Conservation (phyloP, 2,888 invertebrate genomes). For the Brenthis ino region DNA sequence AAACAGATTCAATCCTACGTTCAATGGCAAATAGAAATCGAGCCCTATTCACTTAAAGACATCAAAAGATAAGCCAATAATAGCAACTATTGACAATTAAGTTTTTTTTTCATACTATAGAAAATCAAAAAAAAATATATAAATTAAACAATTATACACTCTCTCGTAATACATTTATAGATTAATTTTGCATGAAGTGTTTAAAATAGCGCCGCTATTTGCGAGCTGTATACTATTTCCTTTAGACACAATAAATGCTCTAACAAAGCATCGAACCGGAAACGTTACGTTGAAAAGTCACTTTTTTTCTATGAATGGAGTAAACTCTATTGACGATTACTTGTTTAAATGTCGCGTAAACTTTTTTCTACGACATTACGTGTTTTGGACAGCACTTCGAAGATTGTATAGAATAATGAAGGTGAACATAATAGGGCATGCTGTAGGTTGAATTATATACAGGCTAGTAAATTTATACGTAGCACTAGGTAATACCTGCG, state of each 20-base stretch:
- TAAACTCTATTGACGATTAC: constrained; percentile 50
- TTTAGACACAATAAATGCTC: constrained; percentile 43
- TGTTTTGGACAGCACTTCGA: constrained; percentile 30
- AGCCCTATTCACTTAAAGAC: constrained; percentile 43
- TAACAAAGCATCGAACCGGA: constrained; percentile 56
- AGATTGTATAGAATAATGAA: constrained; percentile 30
- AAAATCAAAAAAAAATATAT: constrained; percentile 9
- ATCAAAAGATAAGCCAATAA: constrained; percentile 42
- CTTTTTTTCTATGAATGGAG: constrained; percentile 48
- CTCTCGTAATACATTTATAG: background rate
- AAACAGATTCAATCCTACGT: constrained; percentile 46
- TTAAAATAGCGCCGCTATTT: background rate
- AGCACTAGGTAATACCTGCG: too few species aligned
- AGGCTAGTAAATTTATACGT: too few species aligned
- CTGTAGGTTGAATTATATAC: too few species aligned
- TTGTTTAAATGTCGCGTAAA: constrained; percentile 54
- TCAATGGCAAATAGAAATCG: constrained; percentile 46
- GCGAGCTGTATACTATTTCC: constrained; percentile 43
- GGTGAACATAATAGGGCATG: constrained; percentile 6
- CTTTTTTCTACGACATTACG: constrained; percentile 38
- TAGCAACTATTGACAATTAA: constrained; percentile 40
- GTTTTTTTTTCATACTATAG: constrained; percentile 35
- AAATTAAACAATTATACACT: background rate
- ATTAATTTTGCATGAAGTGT: background rate
- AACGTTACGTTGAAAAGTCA: constrained; percentile 52